Base-by-base conservation (phyloP, 37 sponge, comb jelly and placozoan genomes). In the Tethya wilhelma region DNA sequence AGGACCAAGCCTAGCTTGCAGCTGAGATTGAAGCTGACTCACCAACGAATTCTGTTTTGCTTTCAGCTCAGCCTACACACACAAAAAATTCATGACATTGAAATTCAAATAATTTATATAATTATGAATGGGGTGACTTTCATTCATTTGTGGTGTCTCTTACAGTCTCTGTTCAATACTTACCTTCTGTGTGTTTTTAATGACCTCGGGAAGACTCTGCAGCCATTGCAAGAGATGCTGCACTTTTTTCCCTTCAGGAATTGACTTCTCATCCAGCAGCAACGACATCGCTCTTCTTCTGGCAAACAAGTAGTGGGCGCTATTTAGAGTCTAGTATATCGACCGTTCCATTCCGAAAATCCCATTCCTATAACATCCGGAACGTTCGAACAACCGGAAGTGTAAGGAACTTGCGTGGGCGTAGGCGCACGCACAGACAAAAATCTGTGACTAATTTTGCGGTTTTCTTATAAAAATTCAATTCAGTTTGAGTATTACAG, bases 191-290 rank as follows among this genome's bases (percentile, higher is more conserved):
- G 74, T 41, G 19, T 62, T 53, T 37, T 45, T 69, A 22, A 89
- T 79, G 43, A 70, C 69, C 67, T 79, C 62, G 9, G 90, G 90
- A 59, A 89, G 46, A 1, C 65, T 30, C 73, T 84, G 84, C 49
- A 89, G 74, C 90, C 90, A 89, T 56, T 89, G 90, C 29, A 84
- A 75, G 37, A 89, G 37, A 39, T 45, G 59, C 2, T 73, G 56
- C 40, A 59, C 66, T 59, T 67, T 78, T 53, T 72, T 83, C 38
- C 41, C 46, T 44, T 89, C 84, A 29, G 79, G 58, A 14, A 83
- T 58, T 2, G 71, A 60, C 68, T 64, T 69, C 26, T 79, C 84
- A 40, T 89, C 90, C 4, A 79, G 38, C 30, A 89, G 75, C 33
- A 83, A 37, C 46, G 43, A 49, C 55, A n/a, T 71, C 39, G 28